Percentiles rank a stretch among this genome's conserved stretches.
phyloP scores from a whole-genome alignment of 1,140 invertebrate genomes.

The Pseudomyrmex pallidus region DNA sequence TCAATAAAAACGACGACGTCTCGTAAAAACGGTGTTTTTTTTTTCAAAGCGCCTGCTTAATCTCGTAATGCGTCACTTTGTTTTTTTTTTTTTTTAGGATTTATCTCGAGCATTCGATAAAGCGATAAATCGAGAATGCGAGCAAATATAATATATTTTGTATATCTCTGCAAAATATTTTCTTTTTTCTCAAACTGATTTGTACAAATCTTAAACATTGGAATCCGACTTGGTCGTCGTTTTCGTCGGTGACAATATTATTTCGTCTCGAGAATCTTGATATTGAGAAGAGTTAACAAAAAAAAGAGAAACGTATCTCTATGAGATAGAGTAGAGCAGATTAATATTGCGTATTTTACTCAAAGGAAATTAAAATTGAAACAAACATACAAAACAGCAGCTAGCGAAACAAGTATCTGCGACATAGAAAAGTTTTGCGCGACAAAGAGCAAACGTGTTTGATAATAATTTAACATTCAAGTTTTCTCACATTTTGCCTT shows the following conservation, averaged over 20 bases:
- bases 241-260: slow-evolving; percentile 23
- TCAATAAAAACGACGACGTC: slow-evolving; percentile 28
- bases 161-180: slow-evolving; percentile 26
- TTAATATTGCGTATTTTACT: not conserved
- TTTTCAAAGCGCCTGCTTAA: slow-evolving; percentile 19
- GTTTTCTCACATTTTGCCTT: slow-evolving; percentile 16
- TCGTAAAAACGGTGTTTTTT: slow-evolving; percentile 20
- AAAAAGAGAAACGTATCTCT: not conserved
- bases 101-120: slow-evolving; percentile 68
- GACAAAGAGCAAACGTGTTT: slow-evolving; percentile 6
- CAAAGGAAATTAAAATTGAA: not conserved
- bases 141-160: slow-evolving; percentile 44
- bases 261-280: not conserved
- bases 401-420: too few relatives aligned
- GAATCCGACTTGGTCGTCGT: slow-evolving; percentile 21
- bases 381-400: too few relatives aligned
- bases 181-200: slow-evolving; percentile 2
- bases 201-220: slow-evolving; percentile 13
- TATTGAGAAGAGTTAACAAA: not conserved
- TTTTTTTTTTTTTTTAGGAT: slow-evolving; percentile 27
- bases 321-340: too few relatives aligned
- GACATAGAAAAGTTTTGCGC: not conserved
- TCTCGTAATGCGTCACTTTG: slow-evolving; percentile 12
- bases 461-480: not conserved
- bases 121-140: slow-evolving; percentile 41